Evolutionary conservation across 2,888 invertebrate genomes (phyloP).

Genomic region (Drosophila fungiperda): DNA sequence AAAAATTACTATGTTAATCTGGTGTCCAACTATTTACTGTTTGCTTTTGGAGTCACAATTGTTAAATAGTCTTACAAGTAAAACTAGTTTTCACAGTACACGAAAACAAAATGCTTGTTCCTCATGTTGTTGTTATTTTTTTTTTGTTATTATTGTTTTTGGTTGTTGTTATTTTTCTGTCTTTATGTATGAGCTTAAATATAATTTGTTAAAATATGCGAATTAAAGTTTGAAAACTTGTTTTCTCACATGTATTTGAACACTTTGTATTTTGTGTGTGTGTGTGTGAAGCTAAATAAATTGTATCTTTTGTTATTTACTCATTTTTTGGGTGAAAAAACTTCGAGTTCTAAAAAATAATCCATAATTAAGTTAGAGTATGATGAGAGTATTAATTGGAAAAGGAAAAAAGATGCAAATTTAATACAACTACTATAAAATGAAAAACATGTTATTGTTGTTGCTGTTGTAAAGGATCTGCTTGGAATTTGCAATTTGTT

Average conservation of each 20-base stretch:
- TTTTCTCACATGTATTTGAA: slow-evolving; percentile 52
- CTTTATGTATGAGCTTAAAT: slow-evolving; percentile 64
- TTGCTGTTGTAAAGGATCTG: slow-evolving; percentile 60
- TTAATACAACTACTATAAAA: neutral
- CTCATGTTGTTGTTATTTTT: slow-evolving; percentile 33
- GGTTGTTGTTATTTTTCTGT: slow-evolving; percentile 37
- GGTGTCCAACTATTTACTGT: slow-evolving; percentile 12
- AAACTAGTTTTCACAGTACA: slow-evolving; percentile 71
- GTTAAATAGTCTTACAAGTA: slow-evolving; percentile 74
- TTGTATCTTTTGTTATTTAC: slow-evolving; percentile 1
- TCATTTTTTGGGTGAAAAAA: slow-evolving; percentile 6
- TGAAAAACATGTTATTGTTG: slow-evolving; percentile 27
- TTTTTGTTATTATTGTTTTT: slow-evolving; percentile 29
- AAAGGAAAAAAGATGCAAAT: neutral
- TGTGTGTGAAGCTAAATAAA: slow-evolving; percentile 7
- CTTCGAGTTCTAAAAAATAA: slow-evolving; percentile 7
- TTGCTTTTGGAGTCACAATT: slow-evolving; percentile 58
- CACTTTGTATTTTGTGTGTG: slow-evolving; percentile 7
- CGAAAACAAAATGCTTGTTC: slow-evolving; percentile 55
- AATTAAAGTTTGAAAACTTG: slow-evolving; percentile 77
- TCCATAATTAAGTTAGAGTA: neutral
- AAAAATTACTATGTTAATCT: neutral
- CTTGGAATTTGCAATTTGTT: slow-evolving; percentile 51
- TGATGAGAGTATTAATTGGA: neutral
- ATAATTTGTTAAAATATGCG: slow-evolving; percentile 81